Percentiles rank a stretch among this genome's conserved stretches.
These are phyloP conservation scores for Nyctereutes procyonoides DNA, from an alignment of 2,113 vertebrate genomes.

Conservation along the genomic window DNA sequence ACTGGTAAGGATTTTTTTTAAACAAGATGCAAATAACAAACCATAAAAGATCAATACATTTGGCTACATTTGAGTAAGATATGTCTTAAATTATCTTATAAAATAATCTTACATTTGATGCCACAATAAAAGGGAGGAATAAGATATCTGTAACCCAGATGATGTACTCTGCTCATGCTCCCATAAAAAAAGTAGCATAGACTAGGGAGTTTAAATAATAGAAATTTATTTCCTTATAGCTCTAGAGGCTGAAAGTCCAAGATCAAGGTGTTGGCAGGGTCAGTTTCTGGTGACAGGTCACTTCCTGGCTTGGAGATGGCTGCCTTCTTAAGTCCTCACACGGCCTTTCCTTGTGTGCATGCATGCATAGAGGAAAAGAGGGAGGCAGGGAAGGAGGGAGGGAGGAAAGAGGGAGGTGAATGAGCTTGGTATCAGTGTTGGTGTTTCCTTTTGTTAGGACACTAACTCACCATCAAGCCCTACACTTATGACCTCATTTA, in stretches of 20 bases:
- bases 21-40: neutral
- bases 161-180: no score
- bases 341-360: neutral
- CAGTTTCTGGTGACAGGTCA: neutral
- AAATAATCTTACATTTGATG: neutral
- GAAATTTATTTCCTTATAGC: neutral
- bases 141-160: accelerated
- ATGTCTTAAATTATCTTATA: neutral
- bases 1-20: neutral
- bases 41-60: no score
- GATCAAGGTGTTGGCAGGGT: neutral
- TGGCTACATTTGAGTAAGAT: neutral
- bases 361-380: neutral
- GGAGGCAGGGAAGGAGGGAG: accelerated
- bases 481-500: neutral
- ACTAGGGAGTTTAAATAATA: neutral
- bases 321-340: accelerated
- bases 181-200: neutral
- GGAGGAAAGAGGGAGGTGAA: neutral
- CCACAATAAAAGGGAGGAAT: accelerated
- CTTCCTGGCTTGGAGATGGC: neutral
- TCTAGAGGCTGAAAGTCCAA: neutral
- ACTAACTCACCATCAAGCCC: neutral
- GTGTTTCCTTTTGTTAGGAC: neutral
- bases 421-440: neutral